These are phyloP conservation scores for Merops nubicus DNA, from an alignment of 2,113 vertebrate genomes.

Conservation along the genomic window DNA sequence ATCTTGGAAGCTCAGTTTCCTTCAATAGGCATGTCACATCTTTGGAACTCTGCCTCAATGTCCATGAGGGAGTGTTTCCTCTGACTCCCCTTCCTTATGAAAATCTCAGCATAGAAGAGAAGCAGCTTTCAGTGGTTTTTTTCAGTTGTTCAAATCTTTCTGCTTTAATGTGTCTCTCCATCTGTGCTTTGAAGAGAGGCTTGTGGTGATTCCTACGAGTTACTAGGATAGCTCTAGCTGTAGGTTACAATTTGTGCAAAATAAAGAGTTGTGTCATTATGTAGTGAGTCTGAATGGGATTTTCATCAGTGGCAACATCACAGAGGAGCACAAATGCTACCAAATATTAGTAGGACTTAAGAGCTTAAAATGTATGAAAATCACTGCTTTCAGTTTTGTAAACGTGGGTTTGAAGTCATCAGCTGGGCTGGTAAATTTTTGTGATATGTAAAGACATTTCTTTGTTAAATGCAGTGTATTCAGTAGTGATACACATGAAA, in stretches of 20 bases:
- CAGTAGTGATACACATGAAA: not conserved
- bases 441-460: not conserved
- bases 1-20: not conserved
- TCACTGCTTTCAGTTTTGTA: not conserved
- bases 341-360: not conserved
- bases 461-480: not conserved
- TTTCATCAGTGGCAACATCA: not conserved
- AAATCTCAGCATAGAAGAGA: not conserved
- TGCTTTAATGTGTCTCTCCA: not conserved
- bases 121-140: not conserved
- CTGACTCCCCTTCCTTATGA: not conserved
- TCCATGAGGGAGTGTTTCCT: not conserved
- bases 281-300: not conserved
- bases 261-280: not conserved
- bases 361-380: not conserved
- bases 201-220: not conserved
- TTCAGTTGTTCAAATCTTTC: not conserved
- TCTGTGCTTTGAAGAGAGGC: not conserved
- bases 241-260: not conserved
- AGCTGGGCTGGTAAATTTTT: not conserved
- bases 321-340: not conserved
- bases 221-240: not conserved
- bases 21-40: not conserved
- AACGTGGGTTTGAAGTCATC: not conserved
- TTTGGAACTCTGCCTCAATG: not conserved